Conservation (phyloP, 2,888 invertebrate species). For the Cryptocephalus moraei region DNA sequence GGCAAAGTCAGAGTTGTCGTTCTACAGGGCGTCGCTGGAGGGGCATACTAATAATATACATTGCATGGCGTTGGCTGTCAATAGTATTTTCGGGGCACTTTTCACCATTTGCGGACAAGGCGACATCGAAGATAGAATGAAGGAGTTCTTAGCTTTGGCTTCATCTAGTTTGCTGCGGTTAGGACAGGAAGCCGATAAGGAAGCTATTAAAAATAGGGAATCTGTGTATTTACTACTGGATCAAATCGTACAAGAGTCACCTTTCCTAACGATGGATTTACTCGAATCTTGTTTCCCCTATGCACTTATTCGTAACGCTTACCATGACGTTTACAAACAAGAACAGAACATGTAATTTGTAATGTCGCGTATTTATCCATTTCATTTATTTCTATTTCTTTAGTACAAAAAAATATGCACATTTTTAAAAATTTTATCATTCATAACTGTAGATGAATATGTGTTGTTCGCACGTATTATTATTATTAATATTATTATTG, state of each 20-base stretch:
- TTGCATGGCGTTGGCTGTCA: slow-evolving; percentile 94
- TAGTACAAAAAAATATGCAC: no score
- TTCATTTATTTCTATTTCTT: no score
- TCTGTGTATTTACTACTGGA: slow-evolving; percentile 94
- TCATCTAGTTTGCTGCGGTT: slow-evolving; percentile 89
- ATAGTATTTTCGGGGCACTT: slow-evolving; percentile 90
- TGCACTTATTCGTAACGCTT: slow-evolving; percentile 93
- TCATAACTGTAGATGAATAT: no score
- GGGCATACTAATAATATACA: slow-evolving; percentile 99
- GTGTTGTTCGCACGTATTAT: no score
- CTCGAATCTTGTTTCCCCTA: slow-evolving; percentile 99
- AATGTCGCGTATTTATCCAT: not conserved
- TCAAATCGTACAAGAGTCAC: slow-evolving; percentile 96
- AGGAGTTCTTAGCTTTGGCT: slow-evolving; percentile 86
- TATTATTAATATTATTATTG: no score
- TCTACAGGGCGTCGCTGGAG: slow-evolving; percentile 76
- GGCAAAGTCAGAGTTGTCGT: slow-evolving; percentile 81
- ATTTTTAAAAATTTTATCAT: no score
- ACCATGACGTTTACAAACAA: slow-evolving; percentile 90
- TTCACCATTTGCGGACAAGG: slow-evolving; percentile 94
- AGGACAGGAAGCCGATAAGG: slow-evolving; percentile 93
- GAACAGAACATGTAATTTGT: slow-evolving; percentile 52
- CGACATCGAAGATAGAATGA: slow-evolving; percentile 95
- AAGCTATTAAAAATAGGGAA: slow-evolving; percentile 87
- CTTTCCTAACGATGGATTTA: slow-evolving; percentile 96